Base-by-base conservation (phyloP, 2,888 invertebrate species). In the Bruchidius siliquastri region DNA sequence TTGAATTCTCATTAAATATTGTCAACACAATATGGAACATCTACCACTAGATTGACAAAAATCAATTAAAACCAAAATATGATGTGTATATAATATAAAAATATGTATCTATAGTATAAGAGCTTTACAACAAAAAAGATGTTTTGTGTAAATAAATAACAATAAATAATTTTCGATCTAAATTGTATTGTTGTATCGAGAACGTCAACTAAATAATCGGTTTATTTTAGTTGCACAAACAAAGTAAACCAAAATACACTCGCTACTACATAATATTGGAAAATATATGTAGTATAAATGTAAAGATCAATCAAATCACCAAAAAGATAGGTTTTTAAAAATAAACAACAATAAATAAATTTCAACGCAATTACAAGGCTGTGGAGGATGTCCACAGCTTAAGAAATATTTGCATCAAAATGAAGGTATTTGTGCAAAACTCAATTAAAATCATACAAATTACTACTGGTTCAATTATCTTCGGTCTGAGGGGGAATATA, bases 401-500 rank as follows among this genome's bases (percentile, higher is more conserved):
- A 13, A 49, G 13, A 49, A 13, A 49, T 49, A 49, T 8, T 13
- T 30, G 30, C 30, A 30, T 6, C 30, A 30, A 49, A 49, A 49
- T 13, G 3, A 18, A 26, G 49, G 49, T 13, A 49, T 49, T 26
- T 26, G 26, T 26, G 13, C 18, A 49, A 49, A 13, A 49, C 18
- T 49, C 3, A 49, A 49, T 13, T 26, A 26, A 26, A 26, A 26
- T 26, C 8, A 2, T 26, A 4, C 18, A 4, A 49, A 49, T 1
- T 49, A 49, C 6, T 13, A 49, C 49, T 49, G 18, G 81, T 81
- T 74, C 77, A 77, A 72, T 76, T 78, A 30, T 84, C 85, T 79
- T 86, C 85, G 71, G 83, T 82, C 75, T 83, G 83, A 72, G 85
- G 92, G 0, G 95, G 93, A 80, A 91, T 82, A 79, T 83, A 84